These are phyloP conservation scores for Loriculus beryllinus DNA, from an alignment of 2,797 vertebrate genomes.

Conservation along the genomic window DNA sequence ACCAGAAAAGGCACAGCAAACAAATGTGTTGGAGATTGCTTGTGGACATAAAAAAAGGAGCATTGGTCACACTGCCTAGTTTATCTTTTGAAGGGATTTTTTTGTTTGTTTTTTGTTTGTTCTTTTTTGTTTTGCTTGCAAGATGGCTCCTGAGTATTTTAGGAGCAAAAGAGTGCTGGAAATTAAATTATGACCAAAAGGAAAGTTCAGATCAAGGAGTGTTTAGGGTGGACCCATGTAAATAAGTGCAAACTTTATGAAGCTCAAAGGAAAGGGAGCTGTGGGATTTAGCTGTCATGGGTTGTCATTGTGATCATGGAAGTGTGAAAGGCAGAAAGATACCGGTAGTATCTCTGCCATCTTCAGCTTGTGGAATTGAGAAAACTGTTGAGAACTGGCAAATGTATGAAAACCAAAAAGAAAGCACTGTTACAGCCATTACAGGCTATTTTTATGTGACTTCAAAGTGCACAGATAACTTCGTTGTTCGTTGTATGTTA, in stretches of 20 bases:
- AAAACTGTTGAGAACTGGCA: not conserved
- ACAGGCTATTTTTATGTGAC: not conserved
- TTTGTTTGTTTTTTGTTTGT: too few species aligned
- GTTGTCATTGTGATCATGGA: not conserved
- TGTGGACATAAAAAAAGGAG: not conserved
- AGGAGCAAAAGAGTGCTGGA: not conserved
- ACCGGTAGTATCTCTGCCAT: not conserved
- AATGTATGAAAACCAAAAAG: not conserved
- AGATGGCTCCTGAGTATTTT: not conserved
- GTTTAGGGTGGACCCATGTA: not conserved
- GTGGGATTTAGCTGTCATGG: not conserved
- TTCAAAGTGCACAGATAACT: not conserved
- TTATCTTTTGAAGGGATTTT: not conserved
- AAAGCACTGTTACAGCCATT: not conserved
- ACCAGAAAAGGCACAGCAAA: not conserved
- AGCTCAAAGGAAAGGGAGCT: not conserved
- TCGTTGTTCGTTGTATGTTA: not conserved
- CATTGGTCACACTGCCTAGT: not conserved
- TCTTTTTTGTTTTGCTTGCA: not conserved
- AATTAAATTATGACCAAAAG: not conserved
- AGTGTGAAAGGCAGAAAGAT: not conserved
- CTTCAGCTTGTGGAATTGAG: not conserved
- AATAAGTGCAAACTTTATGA: not conserved
- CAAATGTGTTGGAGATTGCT: not conserved
- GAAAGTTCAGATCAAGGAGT: not conserved